Evolutionary conservation across 2,797 vertebrate genomes (phyloP).

Genomic region (Taenioides sp.): DNA sequence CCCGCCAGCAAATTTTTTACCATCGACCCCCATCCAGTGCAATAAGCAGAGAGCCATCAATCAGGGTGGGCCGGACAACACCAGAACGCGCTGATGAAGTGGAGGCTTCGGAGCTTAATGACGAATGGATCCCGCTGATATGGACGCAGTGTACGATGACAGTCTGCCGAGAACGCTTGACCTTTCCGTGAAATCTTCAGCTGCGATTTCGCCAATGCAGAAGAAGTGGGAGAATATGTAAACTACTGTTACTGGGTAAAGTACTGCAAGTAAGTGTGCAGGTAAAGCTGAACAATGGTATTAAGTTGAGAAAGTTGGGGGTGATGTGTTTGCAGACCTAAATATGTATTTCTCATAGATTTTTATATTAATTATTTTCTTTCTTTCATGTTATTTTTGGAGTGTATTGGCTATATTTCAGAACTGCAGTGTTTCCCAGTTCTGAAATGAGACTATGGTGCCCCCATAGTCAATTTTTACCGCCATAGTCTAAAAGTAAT

Average conservation of each 20-base stretch:
- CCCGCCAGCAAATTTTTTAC: slow-evolving; percentile 76
- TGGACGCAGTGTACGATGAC: slow-evolving; percentile 59
- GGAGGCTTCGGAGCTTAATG: slow-evolving; percentile 71
- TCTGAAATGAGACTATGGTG: too few relatives aligned
- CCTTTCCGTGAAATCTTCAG: slow-evolving; percentile 61
- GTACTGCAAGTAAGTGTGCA: slow-evolving; percentile 6
- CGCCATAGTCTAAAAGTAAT: too few relatives aligned
- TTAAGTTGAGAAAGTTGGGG: too few relatives aligned
- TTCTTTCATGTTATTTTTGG: neutral
- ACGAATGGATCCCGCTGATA: slow-evolving; percentile 72
- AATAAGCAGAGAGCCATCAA: slow-evolving; percentile 75
- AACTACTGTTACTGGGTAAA: slow-evolving; percentile 34
- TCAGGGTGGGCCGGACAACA: slow-evolving; percentile 69
- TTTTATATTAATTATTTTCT: too few relatives aligned
- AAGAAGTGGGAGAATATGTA: slow-evolving; percentile 31
- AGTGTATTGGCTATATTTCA: too few relatives aligned
- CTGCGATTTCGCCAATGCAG: slow-evolving; percentile 36
- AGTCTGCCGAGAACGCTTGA: slow-evolving; percentile 59
- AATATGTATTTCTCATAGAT: too few relatives aligned
- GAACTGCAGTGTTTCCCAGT: too few relatives aligned
- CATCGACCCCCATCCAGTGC: slow-evolving; percentile 68
- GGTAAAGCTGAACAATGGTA: neutral
- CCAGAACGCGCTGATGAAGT: slow-evolving; percentile 70
- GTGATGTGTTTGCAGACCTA: too few relatives aligned
- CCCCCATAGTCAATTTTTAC: too few relatives aligned